Percentiles rank a stretch among this genome's conserved stretches.
These are phyloP conservation scores for Elgonia sp. DNA, from an alignment of 2,888 invertebrate species.

Conservation along the genomic window DNA sequence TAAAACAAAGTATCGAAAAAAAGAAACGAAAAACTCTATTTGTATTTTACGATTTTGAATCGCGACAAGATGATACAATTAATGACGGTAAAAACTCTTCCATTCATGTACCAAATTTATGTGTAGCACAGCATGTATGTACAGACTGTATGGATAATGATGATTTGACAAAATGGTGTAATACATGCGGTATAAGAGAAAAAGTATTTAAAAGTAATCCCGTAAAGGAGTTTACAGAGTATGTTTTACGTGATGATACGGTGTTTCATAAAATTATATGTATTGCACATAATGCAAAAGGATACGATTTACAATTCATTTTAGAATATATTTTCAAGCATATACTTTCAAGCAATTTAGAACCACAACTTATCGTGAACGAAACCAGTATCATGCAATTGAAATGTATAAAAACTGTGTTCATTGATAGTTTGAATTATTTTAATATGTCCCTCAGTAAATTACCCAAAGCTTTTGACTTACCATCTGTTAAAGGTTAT, in stretches of 20 bases:
- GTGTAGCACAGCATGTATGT: conserved; percentile 26
- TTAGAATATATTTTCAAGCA: too few relatives aligned
- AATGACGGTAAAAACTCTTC: not conserved
- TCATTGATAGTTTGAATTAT: not conserved
- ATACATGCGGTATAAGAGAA: too few relatives aligned
- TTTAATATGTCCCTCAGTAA: not conserved
- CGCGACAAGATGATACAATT: conserved; percentile 22
- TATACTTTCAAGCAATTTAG: not conserved
- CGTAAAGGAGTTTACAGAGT: not conserved
- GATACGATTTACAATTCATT: not conserved
- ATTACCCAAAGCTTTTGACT: not conserved
- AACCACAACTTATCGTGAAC: not conserved
- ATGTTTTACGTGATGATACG: not conserved
- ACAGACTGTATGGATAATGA: conserved; percentile 8
- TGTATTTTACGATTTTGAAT: too few relatives aligned
- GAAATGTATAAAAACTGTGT: too few relatives aligned
- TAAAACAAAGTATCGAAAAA: too few relatives aligned
- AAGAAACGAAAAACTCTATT: conserved; percentile 19
- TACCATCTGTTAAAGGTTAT: not conserved
- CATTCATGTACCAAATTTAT: conserved; percentile 28
- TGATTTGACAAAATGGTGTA: too few relatives aligned
- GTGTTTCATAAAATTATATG: not conserved
- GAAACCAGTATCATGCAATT: not conserved
- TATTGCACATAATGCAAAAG: conserved; percentile 1
- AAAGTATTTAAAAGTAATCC: not conserved